Percentiles rank a stretch among this genome's conserved stretches.
These are phyloP conservation scores for Chiloscyllium plagiosum DNA, from an alignment of 2,113 vertebrate species.

Conservation along the genomic window DNA sequence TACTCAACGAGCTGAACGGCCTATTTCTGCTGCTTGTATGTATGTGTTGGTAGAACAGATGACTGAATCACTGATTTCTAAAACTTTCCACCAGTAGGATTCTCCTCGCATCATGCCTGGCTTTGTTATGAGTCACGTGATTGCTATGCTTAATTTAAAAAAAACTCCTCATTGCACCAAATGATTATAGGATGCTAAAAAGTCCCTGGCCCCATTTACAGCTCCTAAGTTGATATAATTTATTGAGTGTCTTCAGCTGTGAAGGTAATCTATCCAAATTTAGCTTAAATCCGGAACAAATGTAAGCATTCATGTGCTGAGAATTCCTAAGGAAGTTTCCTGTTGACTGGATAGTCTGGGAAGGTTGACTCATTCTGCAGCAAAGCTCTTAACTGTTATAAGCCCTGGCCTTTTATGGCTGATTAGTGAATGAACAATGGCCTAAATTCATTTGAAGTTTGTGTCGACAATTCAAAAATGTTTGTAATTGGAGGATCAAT, in stretches of 20 bases:
- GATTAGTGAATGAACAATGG: background rate
- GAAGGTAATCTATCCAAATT: background rate
- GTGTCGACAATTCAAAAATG: background rate
- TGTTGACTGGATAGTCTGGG: background rate
- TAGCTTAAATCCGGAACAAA: background rate
- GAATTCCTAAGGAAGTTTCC: background rate
- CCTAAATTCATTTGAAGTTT: background rate
- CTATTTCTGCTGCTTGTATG: no score
- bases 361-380: background rate
- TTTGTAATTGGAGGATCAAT: background rate
- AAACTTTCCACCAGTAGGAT: background rate
- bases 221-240: background rate
- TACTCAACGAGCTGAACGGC: no score
- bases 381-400: background rate
- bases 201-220: background rate
- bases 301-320: background rate
- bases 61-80: background rate
- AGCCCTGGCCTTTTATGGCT: background rate
- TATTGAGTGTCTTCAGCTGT: background rate
- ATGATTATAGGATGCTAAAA: background rate
- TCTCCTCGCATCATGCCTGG: background rate
- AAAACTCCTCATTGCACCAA: background rate
- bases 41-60: background rate
- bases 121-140: background rate
- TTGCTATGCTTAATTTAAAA: background rate